These are phyloP conservation scores for Poeciliopsis paucimaculata DNA, from an alignment of 2,797 vertebrate genomes.

Conservation along the genomic window DNA sequence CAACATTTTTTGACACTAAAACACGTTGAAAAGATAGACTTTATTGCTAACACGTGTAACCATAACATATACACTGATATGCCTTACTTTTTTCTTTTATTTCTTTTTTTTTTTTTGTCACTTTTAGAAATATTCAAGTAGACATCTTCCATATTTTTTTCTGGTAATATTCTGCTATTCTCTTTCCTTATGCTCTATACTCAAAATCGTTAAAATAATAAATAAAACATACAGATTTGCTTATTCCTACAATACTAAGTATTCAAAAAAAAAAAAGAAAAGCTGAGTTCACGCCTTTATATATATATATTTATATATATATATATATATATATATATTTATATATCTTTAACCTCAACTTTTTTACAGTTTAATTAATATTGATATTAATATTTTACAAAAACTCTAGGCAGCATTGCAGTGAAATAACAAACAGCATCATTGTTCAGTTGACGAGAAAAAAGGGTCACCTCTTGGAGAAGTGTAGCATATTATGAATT, in stretches of 20 bases:
- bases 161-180: constrained; percentile 89
- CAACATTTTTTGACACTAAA: constrained; percentile 76
- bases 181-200: constrained; percentile 86
- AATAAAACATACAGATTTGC: constrained; percentile 93
- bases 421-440: constrained; percentile 85
- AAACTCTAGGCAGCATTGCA: constrained; percentile 86
- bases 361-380: constrained; percentile 84
- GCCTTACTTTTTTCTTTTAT: constrained; percentile 81
- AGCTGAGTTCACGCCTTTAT: constrained; percentile 85
- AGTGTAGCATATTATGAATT: constrained; percentile 78
- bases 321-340: constrained; percentile 15
- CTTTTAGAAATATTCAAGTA: constrained; percentile 93
- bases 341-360: constrained; percentile 84
- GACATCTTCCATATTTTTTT: constrained; percentile 89
- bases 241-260: constrained; percentile 90
- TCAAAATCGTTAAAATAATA: constrained; percentile 94
- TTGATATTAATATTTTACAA: constrained; percentile 84
- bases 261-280: constrained; percentile 86
- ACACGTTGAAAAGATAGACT: constrained; percentile 88
- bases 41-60: constrained; percentile 91
- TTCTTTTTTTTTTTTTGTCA: constrained; percentile 67
- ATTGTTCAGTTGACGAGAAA: constrained; percentile 76
- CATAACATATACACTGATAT: constrained; percentile 91
- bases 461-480: constrained; percentile 76
- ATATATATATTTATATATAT: constrained; percentile 17